A percentile compares a stretch with the other conserved stretches of the same genome.
Conservation (phyloP, 2,797 vertebrate species). For the Pangasius larnaudii region DNA sequence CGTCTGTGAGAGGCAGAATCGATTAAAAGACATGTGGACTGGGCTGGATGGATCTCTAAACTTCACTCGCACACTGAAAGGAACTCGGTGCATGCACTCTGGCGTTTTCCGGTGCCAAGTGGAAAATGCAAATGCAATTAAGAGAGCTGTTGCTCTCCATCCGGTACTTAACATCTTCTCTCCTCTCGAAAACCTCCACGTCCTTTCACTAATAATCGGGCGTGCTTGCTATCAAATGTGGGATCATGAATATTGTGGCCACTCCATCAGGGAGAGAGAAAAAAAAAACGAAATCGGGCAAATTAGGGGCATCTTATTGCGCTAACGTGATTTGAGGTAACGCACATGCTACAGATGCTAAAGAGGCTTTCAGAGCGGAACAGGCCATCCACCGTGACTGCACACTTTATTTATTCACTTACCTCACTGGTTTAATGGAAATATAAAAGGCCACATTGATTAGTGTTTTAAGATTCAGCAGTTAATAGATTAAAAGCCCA, state of each 20-base stretch:
- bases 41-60: neutral
- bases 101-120: slow-evolving; percentile 63
- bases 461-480: slow-evolving; percentile 77
- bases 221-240: slow-evolving; percentile 73
- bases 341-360: slow-evolving; percentile 38
- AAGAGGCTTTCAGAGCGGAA: slow-evolving; percentile 55
- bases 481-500: slow-evolving; percentile 81
- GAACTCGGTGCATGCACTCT: slow-evolving; percentile 44
- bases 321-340: slow-evolving; percentile 39
- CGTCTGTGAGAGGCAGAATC: neutral
- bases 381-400: slow-evolving; percentile 45
- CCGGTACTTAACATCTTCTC: slow-evolving; percentile 37
- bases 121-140: slow-evolving; percentile 77
- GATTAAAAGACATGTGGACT: neutral
- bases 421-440: slow-evolving; percentile 75
- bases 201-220: slow-evolving; percentile 74
- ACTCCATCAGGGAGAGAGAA: slow-evolving; percentile 28
- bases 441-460: slow-evolving; percentile 81
- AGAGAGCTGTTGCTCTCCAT: slow-evolving; percentile 68
- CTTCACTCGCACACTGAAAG: slow-evolving; percentile 20
- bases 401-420: slow-evolving; percentile 70
- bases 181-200: slow-evolving; percentile 62
- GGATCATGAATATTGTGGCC: slow-evolving; percentile 65
- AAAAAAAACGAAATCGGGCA: slow-evolving; percentile 49
- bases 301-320: slow-evolving; percentile 62